phyloP scores from a whole-genome alignment of 2,888 invertebrate genomes.

The Cryptophagus acutangulus region DNA sequence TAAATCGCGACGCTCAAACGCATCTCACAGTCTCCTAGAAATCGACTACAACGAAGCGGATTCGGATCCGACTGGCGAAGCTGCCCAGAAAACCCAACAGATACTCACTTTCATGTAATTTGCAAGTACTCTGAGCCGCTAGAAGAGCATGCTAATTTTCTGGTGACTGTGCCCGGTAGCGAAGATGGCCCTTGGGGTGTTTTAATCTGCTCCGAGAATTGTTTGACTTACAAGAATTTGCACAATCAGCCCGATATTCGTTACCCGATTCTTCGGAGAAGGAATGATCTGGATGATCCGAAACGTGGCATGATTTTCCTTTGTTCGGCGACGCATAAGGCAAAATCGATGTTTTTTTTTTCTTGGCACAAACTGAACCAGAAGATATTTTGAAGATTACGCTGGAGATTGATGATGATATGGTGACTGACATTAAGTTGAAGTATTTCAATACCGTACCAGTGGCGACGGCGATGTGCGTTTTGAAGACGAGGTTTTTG shows the following conservation, averaged over 20 bases:
- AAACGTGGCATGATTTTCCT: constrained; percentile 99
- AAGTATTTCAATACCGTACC: constrained; percentile 99
- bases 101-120: constrained; percentile 98
- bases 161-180: constrained; percentile 98
- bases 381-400: constrained; percentile 97
- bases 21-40: constrained; percentile 96
- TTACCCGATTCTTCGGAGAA: constrained; percentile 91
- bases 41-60: constrained; percentile 99
- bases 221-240: constrained; percentile 96
- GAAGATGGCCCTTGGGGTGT: constrained; percentile 99
- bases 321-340: constrained; percentile 98
- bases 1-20: constrained; percentile 97
- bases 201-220: constrained; percentile 98
- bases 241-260: constrained; percentile 99
- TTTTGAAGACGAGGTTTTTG: constrained; percentile 95
- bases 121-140: constrained; percentile 97
- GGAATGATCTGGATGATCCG: constrained; percentile 98
- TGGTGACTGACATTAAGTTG: constrained; percentile 96
- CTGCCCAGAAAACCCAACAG: constrained; percentile 93
- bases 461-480: constrained; percentile 94
- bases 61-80: constrained; percentile 93
- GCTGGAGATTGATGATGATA: constrained; percentile 93
- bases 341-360: constrained; percentile 99
- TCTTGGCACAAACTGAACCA: constrained; percentile 97
- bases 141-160: constrained; percentile 96